Percentiles rank a stretch among this genome's conserved stretches.
Conservation (phyloP, 1,140 invertebrate species). For the Apocrypta bakeri region DNA sequence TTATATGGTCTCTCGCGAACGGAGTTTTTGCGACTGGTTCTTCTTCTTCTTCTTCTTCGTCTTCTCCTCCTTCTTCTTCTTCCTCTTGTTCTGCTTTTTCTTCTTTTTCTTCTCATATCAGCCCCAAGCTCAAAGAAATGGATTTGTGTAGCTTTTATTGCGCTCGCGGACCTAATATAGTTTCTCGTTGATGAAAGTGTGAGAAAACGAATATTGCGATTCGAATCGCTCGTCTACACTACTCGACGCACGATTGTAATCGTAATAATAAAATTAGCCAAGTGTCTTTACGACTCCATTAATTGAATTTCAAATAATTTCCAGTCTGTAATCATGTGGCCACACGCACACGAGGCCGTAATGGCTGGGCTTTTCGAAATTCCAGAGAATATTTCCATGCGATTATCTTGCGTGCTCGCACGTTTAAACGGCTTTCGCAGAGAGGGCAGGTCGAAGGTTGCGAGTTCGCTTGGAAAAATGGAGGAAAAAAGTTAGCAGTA, state of each 20-base stretch:
- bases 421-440: neutral
- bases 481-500: neutral
- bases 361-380: too few species aligned
- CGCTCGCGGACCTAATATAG: too few species aligned
- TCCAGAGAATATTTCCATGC: neutral
- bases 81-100: neutral
- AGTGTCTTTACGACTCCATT: too few species aligned
- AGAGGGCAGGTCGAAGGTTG: neutral
- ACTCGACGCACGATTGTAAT: neutral
- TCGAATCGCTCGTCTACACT: too few species aligned
- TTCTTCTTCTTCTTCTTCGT: neutral
- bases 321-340: neutral
- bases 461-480: neutral
- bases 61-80: neutral
- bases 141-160: neutral
- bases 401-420: neutral
- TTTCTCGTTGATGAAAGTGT: neutral
- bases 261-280: too few species aligned
- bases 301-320: neutral
- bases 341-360: neutral
- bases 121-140: neutral
- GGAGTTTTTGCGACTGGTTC: neutral
- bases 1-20: neutral
- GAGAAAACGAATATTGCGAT: neutral
- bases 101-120: neutral